Evolutionary conservation across 2,113 vertebrate species (phyloP).

Genomic region (Brachypodius melanocephalos): DNA sequence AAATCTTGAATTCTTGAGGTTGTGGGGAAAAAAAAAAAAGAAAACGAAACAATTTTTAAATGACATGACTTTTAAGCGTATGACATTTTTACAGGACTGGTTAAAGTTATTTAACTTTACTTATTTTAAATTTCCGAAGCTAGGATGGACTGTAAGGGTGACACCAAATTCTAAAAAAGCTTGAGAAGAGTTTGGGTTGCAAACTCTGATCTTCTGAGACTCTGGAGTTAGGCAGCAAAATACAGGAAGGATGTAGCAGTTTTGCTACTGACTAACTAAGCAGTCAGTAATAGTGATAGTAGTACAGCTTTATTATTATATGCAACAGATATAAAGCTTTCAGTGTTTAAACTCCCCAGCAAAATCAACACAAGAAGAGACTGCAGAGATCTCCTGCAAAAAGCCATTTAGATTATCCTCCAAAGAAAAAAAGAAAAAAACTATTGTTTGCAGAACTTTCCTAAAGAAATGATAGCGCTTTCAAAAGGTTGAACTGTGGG

Average conservation of each 20-base stretch:
- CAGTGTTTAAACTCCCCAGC: neutral
- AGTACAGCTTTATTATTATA: neutral
- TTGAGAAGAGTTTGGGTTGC: neutral
- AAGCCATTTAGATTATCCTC: neutral
- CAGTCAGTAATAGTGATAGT: neutral
- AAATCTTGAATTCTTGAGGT: neutral
- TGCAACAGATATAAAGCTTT: neutral
- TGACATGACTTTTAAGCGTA: neutral
- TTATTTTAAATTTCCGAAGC: neutral
- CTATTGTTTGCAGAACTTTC: neutral
- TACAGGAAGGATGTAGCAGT: neutral
- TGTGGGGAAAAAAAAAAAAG: neutral
- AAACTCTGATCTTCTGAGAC: neutral
- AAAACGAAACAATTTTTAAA: neutral
- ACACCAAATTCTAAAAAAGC: neutral
- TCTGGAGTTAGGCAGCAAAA: neutral
- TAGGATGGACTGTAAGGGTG: neutral
- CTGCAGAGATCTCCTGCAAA: neutral
- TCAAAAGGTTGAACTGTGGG: neutral
- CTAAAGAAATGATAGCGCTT: neutral
- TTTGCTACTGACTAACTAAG: neutral
- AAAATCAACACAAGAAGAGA: conserved; percentile 18
- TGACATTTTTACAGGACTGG: neutral
- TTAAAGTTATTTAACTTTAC: neutral
- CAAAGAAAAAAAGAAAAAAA: neutral